Percentiles rank a stretch among this genome's conserved stretches.
Conservation (phyloP, 64 coral and sea anemone genomes). For the Porites australiensis region DNA sequence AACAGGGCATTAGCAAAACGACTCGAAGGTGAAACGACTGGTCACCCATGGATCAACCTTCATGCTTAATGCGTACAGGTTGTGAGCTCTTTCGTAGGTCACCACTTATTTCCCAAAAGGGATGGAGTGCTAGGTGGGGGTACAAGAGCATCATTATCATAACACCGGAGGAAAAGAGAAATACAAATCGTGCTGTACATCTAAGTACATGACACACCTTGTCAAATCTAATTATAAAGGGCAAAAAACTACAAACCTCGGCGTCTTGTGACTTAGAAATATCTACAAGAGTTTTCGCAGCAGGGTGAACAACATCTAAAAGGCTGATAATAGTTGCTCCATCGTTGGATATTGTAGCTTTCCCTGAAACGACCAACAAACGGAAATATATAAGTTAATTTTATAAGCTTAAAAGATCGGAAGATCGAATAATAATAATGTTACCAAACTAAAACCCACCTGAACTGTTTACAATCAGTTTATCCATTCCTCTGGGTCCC, state of each 20-base stretch:
- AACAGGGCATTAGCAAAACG: too few relatives aligned
- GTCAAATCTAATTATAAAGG: too few relatives aligned
- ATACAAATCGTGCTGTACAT: background rate
- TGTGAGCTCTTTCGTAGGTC: too few relatives aligned
- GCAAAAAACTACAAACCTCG: constrained; percentile 63
- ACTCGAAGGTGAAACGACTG: too few relatives aligned
- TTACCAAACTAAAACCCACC: constrained; percentile 61
- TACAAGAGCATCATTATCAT: too few relatives aligned
- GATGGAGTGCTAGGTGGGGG: too few relatives aligned
- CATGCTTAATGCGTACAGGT: too few relatives aligned
- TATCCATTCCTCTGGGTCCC: constrained; percentile 99
- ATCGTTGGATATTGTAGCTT: constrained; percentile 98
- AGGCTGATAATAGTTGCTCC: constrained; percentile 98
- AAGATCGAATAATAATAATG: too few relatives aligned
- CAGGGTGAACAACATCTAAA: constrained; percentile 94
- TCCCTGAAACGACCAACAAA: constrained; percentile 51
- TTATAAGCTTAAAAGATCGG: too few relatives aligned
- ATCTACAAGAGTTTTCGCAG: constrained; percentile 94
- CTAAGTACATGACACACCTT: too few relatives aligned
- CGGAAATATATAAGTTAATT: background rate
- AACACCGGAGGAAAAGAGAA: background rate
- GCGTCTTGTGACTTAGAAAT: constrained; percentile 99
- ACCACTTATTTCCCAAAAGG: too few relatives aligned
- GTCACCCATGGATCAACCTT: too few relatives aligned
- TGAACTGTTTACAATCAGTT: constrained; percentile 93